Evolutionary conservation across 2,797 vertebrate genomes (phyloP).

Genomic region (Girardinus metallicus): DNA sequence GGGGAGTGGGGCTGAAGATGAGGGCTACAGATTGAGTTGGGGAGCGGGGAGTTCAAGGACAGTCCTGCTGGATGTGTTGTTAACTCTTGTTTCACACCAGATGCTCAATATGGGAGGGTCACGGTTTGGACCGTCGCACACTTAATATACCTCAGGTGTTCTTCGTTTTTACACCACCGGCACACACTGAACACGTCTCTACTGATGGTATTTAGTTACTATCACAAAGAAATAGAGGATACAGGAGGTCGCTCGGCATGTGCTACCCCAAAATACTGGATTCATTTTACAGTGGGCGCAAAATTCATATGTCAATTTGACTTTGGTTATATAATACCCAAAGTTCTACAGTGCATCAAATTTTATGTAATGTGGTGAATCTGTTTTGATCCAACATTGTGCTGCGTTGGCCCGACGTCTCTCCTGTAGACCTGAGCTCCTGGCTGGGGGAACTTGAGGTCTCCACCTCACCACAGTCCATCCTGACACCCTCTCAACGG

Average conservation of each 20-base stretch:
- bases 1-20: not conserved
- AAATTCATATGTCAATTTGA: slow-evolving; percentile 34
- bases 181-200: slow-evolving; percentile 50
- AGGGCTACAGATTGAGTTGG: not conserved
- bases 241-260: slow-evolving; percentile 7
- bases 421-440: too few relatives aligned
- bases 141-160: slow-evolving; percentile 83
- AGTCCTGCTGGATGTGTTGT: slow-evolving; percentile 68
- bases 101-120: slow-evolving; percentile 77
- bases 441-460: too few relatives aligned
- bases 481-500: too few relatives aligned
- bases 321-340: slow-evolving; percentile 26
- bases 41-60: not conserved
- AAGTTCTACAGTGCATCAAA: slow-evolving; percentile 23
- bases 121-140: slow-evolving; percentile 78
- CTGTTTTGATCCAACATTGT: too few relatives aligned
- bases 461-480: too few relatives aligned
- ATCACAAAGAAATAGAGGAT: slow-evolving; percentile 22
- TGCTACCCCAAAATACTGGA: slow-evolving; percentile 24
- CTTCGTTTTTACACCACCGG: slow-evolving; percentile 60
- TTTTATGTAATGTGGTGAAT: slow-evolving; percentile 9
- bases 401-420: too few relatives aligned
- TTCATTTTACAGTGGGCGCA: slow-evolving; percentile 34
- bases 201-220: slow-evolving; percentile 40
- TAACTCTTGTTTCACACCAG: slow-evolving; percentile 86